A percentile compares a stretch with the other conserved stretches of the same genome.
Conservation (phyloP, 1,140 invertebrate species). For the Drosophila teissieri region DNA sequence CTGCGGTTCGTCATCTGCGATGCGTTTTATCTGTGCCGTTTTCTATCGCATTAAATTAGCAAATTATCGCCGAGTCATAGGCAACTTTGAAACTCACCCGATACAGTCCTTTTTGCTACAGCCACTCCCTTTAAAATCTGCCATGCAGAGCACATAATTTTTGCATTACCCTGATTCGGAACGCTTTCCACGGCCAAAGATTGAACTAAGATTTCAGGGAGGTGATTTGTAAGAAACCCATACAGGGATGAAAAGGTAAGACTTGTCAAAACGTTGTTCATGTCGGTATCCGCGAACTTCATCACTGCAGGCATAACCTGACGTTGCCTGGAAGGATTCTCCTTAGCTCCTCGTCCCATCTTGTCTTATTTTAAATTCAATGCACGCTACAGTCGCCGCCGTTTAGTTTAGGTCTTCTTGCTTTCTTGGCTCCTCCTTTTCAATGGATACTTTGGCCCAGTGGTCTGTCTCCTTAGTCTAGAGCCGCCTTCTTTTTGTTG, state of each 20-base stretch:
- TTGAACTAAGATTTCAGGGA: conserved; percentile 39
- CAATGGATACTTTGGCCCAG: conserved; percentile 12
- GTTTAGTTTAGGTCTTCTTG: conserved; percentile 61
- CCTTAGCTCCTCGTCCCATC: conserved; percentile 9
- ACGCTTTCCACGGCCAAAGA: conserved; percentile 32
- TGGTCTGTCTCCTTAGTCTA: conserved; percentile 18
- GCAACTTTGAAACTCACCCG: not conserved
- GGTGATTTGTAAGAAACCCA: not conserved
- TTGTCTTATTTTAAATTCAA: conserved; percentile 76
- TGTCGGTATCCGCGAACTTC: conserved; percentile 47
- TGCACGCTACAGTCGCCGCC: conserved; percentile 76
- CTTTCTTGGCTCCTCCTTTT: conserved; percentile 5
- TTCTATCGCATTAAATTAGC: conserved; percentile 45
- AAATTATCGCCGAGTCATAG: conserved; percentile 41
- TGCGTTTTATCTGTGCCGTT: not conserved
- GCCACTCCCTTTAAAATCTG: conserved; percentile 10
- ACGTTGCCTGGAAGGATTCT: conserved; percentile 21
- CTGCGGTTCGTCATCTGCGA: not conserved
- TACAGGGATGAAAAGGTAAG: conserved; percentile 2
- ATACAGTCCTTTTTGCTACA: not conserved
- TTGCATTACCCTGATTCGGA: conserved; percentile 42
- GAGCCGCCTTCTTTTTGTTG: conserved; percentile 29
- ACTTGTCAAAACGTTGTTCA: conserved; percentile 34
- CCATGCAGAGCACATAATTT: conserved; percentile 53
- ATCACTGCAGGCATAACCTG: conserved; percentile 48